phyloP scores from a whole-genome alignment of 2,797 vertebrate species.

The Xenops minutus region DNA sequence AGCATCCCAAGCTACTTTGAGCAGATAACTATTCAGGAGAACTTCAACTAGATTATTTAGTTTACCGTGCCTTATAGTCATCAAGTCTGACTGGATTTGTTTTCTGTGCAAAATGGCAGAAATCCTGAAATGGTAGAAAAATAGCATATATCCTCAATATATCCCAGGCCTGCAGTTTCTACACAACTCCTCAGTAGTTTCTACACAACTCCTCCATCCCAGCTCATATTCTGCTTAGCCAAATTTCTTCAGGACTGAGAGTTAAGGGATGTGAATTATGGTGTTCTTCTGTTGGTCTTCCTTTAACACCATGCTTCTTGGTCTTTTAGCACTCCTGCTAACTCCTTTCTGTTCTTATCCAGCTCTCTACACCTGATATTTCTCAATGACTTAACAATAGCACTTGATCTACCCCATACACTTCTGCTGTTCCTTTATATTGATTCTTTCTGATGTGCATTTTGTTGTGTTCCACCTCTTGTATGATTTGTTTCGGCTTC shows the following conservation, averaged over 20 bases:
- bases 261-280: rapidly evolving
- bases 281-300: not conserved
- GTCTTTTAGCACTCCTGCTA: not conserved
- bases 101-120: not conserved
- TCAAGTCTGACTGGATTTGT: not conserved
- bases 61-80: not conserved
- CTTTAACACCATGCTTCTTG: not conserved
- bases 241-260: not conserved
- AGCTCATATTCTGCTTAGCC: not conserved
- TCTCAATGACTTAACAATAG: not conserved
- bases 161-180: not conserved
- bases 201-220: no score
- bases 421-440: not conserved
- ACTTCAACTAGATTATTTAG: not conserved
- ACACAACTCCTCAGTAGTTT: not conserved
- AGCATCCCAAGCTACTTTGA: not conserved
- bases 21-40: not conserved
- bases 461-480: not conserved
- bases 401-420: not conserved
- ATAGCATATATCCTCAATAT: not conserved
- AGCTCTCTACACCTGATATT: not conserved
- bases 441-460: not conserved
- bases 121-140: not conserved
- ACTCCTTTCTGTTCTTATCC: not conserved
- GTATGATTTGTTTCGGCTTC: not conserved